These are phyloP conservation scores for Brachionus paranguensis DNA, from an alignment of 1,140 invertebrate species.

Conservation along the genomic window DNA sequence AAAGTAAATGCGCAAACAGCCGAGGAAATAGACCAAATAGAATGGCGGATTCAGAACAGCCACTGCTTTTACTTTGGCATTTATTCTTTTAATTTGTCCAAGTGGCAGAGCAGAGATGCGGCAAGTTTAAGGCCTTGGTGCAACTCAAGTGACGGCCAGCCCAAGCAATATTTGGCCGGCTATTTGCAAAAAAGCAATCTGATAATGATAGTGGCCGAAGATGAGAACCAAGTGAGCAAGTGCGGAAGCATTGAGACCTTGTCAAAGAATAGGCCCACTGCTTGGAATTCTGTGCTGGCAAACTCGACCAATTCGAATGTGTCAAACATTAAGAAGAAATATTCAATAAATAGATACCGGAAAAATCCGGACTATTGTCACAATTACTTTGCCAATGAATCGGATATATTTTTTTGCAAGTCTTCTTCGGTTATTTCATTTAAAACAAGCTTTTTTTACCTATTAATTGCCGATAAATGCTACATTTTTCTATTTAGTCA, in stretches of 20 bases:
- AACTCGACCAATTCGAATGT: neutral
- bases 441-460: neutral
- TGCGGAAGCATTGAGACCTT: slow-evolving; percentile 17
- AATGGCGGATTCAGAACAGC: slow-evolving; percentile 10
- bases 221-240: slow-evolving; percentile 2
- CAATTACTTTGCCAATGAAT: slow-evolving; percentile 32
- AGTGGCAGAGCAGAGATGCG: neutral
- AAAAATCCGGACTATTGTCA: slow-evolving; percentile 33
- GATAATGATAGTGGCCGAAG: slow-evolving; percentile 25
- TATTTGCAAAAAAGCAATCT: slow-evolving; percentile 9
- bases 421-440: neutral
- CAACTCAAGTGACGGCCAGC: neutral
- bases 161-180: slow-evolving; percentile 7
- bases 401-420: slow-evolving; percentile 26
- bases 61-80: slow-evolving; percentile 35
- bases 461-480: neutral
- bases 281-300: neutral
- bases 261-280: neutral
- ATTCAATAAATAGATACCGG: slow-evolving; percentile 33
- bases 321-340: neutral
- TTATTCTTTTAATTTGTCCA: slow-evolving; percentile 23
- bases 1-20: neutral
- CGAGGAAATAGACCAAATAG: neutral
- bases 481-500: neutral
- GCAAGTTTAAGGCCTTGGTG: neutral